Evolutionary conservation across 2,888 invertebrate species (phyloP), one percentile per base, ranked within the genome.

Genomic region (Sympetrum striolatum): DNA sequence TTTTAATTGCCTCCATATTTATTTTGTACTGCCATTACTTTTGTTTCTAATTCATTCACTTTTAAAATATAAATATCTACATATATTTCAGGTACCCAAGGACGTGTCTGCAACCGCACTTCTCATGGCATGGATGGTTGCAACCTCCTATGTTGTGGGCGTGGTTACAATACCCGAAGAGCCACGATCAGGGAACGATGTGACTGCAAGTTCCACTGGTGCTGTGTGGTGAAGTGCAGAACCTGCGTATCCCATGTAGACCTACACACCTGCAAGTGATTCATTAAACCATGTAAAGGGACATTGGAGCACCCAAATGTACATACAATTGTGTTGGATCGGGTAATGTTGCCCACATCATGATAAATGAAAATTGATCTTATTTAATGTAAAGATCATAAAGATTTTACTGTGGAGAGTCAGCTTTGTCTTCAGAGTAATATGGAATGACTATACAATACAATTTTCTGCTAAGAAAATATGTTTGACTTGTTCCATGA

Each of bases 121-220:
- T 96, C 97, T 6, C 94, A 94, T 60, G 95, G 95, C 15, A 96
- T 97, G 93, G 98, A 97, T 93, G 97, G 98, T 25, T 98, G 98
- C 94, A 96, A 96, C 93, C 95, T 97, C 37, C 95, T 98, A 93
- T 99, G 98, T 94, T 99, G 98, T 93, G 98, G 98, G 15, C 96
- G 98, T 91, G 98, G 98, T 53, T 98, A 98, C 95, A 98, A 97
- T 94, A 98, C 98, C 35, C 96, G 96, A 93, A 97, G 97, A 93
- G 96, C 96, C 91, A 96, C 96, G 80, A 95, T 96, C 90, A 96
- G 96, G 92, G 97, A 97, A 93, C 95, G 98, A 92, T 99, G 99
- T 94, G 96, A 98, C 93, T 99, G 99, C 95, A 97, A 97, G 94
- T 99, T 99, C 94, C 97, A 98, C 94, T 99, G 98, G 98, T 99